Conservation (phyloP, 2,113 vertebrate genomes). For the Rissa tridactyla region DNA sequence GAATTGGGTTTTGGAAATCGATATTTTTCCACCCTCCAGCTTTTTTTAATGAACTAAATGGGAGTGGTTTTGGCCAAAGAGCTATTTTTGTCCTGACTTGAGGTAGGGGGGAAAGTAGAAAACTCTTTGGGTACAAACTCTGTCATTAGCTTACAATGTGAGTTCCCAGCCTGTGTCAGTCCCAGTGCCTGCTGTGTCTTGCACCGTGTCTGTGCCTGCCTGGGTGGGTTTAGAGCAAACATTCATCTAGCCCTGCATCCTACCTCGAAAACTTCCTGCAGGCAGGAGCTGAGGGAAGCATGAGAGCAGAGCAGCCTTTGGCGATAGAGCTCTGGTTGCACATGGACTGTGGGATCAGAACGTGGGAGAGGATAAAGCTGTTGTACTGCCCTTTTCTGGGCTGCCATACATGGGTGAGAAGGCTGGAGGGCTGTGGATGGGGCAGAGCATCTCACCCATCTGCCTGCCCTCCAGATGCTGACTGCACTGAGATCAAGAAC, state of each 20-base stretch:
- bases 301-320: accelerated
- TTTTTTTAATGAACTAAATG: not conserved
- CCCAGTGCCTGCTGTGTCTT: not conserved
- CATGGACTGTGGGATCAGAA: not conserved
- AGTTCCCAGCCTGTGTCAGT: not conserved
- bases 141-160: not conserved
- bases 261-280: not conserved
- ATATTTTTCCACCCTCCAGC: not conserved
- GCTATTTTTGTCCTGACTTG: not conserved
- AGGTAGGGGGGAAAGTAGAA: not conserved
- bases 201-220: not conserved
- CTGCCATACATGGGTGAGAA: accelerated
- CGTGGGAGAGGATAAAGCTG: not conserved
- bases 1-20: not conserved
- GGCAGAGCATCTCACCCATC: not conserved
- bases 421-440: not conserved
- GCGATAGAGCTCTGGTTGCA: not conserved
- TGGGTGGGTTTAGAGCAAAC: not conserved
- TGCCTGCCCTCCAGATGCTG: constrained; percentile 69
- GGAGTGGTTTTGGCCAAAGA: not conserved
- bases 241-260: not conserved
- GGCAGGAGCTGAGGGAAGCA: accelerated
- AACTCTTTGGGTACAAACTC: not conserved
- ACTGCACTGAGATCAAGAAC: constrained; percentile 88
- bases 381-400: not conserved